Conservation (phyloP, 2,888 invertebrate species). For the Phyto melanocephala region DNA sequence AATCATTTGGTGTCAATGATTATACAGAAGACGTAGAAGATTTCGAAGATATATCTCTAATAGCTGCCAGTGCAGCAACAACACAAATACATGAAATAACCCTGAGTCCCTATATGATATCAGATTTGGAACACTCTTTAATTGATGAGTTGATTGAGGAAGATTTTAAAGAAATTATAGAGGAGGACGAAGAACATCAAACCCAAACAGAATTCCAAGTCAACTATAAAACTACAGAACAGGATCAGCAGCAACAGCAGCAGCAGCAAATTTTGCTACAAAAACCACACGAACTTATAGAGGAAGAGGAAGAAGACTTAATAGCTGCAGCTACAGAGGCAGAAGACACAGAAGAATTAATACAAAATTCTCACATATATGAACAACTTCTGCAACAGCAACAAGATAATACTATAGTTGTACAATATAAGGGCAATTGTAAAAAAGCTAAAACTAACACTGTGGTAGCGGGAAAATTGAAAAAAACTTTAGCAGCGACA, state of each 20-base stretch:
- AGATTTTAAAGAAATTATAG: constrained; percentile 54
- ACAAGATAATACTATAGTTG: not conserved
- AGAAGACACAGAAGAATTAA: not conserved
- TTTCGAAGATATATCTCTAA: constrained; percentile 26
- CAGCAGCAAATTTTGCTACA: not conserved
- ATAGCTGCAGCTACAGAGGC: not conserved
- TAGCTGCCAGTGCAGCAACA: constrained; percentile 16
- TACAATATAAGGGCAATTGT: not conserved
- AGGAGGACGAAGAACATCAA: constrained; percentile 44
- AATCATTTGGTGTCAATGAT: constrained; percentile 54
- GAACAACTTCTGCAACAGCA: constrained; percentile 10
- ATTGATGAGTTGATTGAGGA: constrained; percentile 59
- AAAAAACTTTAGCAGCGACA: constrained; percentile 40
- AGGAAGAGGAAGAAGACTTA: not conserved
- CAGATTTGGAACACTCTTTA: constrained; percentile 45
- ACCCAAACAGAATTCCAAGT: constrained; percentile 13
- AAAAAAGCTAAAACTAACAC: constrained; percentile 31
- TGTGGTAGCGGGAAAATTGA: constrained; percentile 21
- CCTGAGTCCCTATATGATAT: constrained; percentile 39
- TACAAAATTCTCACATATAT: constrained; percentile 18
- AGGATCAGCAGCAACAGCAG: constrained; percentile 13
- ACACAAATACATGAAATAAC: constrained; percentile 33
- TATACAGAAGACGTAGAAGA: constrained; percentile 52
- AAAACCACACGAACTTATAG: not conserved
- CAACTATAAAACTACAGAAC: not conserved